Base-by-base conservation (phyloP, 2,113 vertebrate species). In the Nannobrachium achirus region DNA sequence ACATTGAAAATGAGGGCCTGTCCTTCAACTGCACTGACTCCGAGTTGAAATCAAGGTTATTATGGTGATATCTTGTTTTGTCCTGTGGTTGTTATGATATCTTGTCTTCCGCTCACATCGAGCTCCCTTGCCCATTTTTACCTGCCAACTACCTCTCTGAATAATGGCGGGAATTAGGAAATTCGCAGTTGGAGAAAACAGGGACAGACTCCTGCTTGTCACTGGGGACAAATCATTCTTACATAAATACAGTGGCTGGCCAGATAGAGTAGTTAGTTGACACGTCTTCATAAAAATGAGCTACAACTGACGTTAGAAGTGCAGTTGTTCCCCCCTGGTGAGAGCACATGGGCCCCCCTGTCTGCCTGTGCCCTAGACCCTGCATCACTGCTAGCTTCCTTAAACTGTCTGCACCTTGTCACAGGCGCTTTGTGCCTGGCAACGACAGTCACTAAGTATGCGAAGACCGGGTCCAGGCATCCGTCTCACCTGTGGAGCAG, bases 401-500 rank as follows among this genome's bases (percentile, higher is more conserved):
- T 73, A 63, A 75, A 74, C 68, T 64, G 56, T 58, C 39, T 58
- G 67, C 74, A 46, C 7, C 20, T 72, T 15, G 59, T 83, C 62
- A 69, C 66, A 57, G 25, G 5, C 33, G 25, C 57, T 70, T 0
- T 58, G 56, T 51, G 75, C 56, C 33, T 69, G 77, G 68, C 70
- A 73, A 63, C 52, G 49, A 4, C 44, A 61, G 46, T 48, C 5
- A 1, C 20, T 6, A 15, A 61, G 46, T 63, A 63, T 50, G 65
- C 56, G 8, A 42, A 63, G 58, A 56, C 48, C 71, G 42, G 42
- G 55, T 57, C 19, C 49, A 55, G 67, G 61, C 75, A 64, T 79
- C 15, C 44, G 33, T 69, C 63, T 78, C 60, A 83, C 81, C 78
- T 82, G 70, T 51, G 38, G 67, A 20, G 50, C 48, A 60, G 71